A percentile compares a stretch with the other conserved stretches of the same genome.
These are phyloP conservation scores for Nemoura dubitans DNA, from an alignment of 2,888 invertebrate species.

Conservation along the genomic window DNA sequence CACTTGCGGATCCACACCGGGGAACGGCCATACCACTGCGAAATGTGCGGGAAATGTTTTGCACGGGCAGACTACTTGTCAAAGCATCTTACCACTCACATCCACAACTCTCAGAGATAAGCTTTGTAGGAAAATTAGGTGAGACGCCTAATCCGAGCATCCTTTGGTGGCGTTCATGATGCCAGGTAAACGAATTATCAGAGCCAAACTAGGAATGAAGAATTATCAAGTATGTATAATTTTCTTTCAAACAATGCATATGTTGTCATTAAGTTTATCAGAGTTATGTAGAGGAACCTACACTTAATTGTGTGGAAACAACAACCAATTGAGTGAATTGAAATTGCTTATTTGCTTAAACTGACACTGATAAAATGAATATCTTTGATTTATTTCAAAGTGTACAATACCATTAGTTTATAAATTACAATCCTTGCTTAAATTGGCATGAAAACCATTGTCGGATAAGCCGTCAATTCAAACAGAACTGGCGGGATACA, in stretches of 20 bases:
- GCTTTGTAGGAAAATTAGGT: neutral
- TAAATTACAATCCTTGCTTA: too few relatives aligned
- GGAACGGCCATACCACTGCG: conserved; percentile 89
- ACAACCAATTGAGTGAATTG: too few relatives aligned
- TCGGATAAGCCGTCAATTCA: too few relatives aligned
- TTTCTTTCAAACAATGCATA: conserved; percentile 21
- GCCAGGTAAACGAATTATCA: neutral
- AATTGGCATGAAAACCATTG: too few relatives aligned
- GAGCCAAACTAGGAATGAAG: neutral
- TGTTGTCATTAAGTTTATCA: too few relatives aligned
- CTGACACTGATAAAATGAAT: too few relatives aligned
- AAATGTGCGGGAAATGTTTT: conserved; percentile 91
- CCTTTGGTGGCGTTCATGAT: neutral
- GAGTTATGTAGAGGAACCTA: too few relatives aligned
- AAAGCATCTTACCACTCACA: conserved; percentile 90
- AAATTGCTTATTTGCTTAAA: too few relatives aligned
- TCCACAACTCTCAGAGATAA: conserved; percentile 64
- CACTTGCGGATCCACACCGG: conserved; percentile 90
- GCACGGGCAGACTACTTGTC: conserved; percentile 90
- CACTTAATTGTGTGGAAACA: too few relatives aligned
- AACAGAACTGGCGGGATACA: too few relatives aligned
- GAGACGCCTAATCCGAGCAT: neutral
- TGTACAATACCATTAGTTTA: too few relatives aligned
- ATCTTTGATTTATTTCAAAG: too few relatives aligned
- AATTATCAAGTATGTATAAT: neutral